Conservation (phyloP, 1,140 invertebrate genomes). For the Chlorops oryzae region DNA sequence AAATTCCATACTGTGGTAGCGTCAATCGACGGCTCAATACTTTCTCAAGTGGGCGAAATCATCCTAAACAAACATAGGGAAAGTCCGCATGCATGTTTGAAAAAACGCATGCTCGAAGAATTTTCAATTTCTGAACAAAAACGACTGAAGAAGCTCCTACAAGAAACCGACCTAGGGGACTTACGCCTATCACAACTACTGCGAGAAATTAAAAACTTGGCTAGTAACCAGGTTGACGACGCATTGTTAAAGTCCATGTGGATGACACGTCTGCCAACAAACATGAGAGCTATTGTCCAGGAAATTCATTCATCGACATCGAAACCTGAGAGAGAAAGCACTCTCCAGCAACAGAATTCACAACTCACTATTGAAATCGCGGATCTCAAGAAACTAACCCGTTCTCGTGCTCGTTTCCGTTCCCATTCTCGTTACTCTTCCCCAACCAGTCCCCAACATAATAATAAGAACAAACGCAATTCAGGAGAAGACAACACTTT, state of each 20-base stretch:
- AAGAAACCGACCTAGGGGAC: constrained; percentile 24
- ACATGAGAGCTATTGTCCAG: no score
- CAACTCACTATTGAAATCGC: no score
- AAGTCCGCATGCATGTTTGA: constrained; percentile 3
- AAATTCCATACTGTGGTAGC: constrained; percentile 7
- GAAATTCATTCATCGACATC: no score
- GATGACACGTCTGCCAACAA: constrained; percentile 18
- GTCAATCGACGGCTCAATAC: not conserved
- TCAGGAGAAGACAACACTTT: no score
- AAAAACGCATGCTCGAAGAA: not conserved
- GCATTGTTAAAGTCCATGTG: constrained; percentile 19
- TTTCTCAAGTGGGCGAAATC: constrained; percentile 11
- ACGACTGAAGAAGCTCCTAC: constrained; percentile 21
- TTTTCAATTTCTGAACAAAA: constrained; percentile 18
- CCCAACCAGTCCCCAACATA: no score
- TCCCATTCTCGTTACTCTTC: no score
- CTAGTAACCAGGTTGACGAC: constrained; percentile 1
- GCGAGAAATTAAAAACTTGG: constrained; percentile 9
- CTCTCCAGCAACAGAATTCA: no score
- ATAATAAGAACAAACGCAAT: no score
- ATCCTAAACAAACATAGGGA: constrained; percentile 15
- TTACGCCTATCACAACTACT: constrained; percentile 24
- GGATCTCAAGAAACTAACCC: no score
- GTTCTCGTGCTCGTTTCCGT: no score
- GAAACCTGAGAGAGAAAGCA: no score